A percentile compares a stretch with the other conserved stretches of the same genome.
These are phyloP conservation scores for Carcharodon carcharias DNA, from an alignment of 2,797 vertebrate species.

Conservation along the genomic window DNA sequence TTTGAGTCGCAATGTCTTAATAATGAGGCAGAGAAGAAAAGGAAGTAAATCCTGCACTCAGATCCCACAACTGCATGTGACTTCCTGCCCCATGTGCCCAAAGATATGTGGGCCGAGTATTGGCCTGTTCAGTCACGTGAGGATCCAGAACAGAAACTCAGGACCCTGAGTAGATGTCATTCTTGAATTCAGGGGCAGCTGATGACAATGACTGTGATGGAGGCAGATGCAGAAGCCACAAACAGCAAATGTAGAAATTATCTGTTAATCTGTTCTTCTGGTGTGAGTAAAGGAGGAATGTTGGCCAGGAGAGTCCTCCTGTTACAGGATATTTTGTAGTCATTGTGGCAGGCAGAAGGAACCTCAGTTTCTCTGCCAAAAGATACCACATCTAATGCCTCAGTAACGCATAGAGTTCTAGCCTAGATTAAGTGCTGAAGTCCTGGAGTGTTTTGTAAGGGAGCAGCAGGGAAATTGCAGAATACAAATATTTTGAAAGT, in stretches of 20 bases:
- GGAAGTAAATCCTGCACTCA: too few species aligned
- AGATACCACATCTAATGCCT: not conserved
- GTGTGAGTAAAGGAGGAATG: not conserved
- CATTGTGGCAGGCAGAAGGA: not conserved
- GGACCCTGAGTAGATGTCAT: too few species aligned
- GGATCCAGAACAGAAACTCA: too few species aligned
- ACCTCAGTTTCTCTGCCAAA: not conserved
- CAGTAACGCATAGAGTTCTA: not conserved
- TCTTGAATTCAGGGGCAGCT: too few species aligned
- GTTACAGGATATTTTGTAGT: not conserved
- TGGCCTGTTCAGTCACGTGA: too few species aligned
- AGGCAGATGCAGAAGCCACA: not conserved
- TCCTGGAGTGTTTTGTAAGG: not conserved
- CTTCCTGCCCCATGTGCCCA: too few species aligned
- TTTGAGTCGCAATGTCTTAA: too few species aligned
- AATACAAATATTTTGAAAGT: not conserved
- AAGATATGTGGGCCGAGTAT: too few species aligned
- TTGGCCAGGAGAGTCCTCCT: not conserved
- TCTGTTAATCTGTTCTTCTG: not conserved
- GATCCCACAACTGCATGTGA: too few species aligned
- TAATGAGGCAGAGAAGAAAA: too few species aligned
- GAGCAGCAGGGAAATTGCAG: not conserved
- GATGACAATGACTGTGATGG: not conserved
- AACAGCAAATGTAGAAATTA: not conserved
- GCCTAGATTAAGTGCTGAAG: not conserved